Conservation (phyloP, 2,113 vertebrate species). For the Leptosomus discolor region DNA sequence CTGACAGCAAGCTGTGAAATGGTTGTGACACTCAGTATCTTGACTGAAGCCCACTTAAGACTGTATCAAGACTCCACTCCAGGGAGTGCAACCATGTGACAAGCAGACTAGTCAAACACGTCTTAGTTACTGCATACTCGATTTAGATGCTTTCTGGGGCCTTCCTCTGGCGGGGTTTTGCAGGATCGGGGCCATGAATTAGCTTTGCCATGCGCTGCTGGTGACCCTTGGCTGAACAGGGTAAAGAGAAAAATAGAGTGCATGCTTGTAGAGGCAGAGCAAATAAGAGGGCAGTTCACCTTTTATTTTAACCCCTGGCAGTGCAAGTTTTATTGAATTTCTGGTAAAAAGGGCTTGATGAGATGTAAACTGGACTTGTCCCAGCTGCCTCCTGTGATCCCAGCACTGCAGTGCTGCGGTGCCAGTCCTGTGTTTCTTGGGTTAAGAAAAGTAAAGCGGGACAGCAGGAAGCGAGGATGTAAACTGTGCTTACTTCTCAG, state of each 20-base stretch:
- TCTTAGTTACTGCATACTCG: background rate
- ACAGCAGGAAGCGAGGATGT: constrained; percentile 67
- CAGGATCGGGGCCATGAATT: background rate
- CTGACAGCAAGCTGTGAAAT: background rate
- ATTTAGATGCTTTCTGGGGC: background rate
- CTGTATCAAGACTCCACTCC: background rate
- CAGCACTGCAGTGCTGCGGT: background rate
- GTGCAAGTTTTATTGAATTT: background rate
- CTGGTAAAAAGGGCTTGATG: background rate
- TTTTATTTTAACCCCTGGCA: background rate
- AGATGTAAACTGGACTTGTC: background rate
- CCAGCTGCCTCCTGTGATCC: background rate
- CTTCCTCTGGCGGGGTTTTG: background rate
- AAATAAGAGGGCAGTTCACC: background rate
- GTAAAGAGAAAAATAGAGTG: background rate
- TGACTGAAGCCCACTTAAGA: background rate
- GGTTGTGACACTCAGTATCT: constrained; percentile 6
- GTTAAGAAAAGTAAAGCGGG: constrained; percentile 43
- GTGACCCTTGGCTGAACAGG: background rate
- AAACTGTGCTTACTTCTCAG: constrained; percentile 30
- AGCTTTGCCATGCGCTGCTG: background rate
- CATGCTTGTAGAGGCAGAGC: background rate
- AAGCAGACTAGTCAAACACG: background rate
- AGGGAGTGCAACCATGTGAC: background rate
- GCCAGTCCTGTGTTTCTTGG: background rate